These are phyloP conservation scores for Polypedilum pembai DNA, from an alignment of 1,140 invertebrate genomes.

Conservation along the genomic window DNA sequence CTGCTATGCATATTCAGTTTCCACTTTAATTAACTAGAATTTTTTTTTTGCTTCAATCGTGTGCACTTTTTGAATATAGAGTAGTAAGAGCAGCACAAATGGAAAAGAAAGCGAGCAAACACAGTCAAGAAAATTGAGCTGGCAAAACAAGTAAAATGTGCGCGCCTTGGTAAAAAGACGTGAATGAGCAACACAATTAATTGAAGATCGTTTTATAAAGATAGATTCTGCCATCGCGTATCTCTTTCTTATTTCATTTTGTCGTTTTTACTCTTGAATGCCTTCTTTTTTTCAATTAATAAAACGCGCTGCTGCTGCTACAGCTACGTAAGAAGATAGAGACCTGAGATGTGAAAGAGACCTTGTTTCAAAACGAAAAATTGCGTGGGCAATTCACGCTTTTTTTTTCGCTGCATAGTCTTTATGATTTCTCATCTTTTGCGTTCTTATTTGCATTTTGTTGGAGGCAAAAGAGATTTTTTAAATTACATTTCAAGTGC, in stretches of 20 bases:
- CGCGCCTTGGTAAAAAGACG: background rate
- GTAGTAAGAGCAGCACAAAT: background rate
- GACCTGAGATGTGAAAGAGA: background rate
- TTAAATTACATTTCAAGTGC: background rate
- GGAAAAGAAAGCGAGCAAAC: background rate
- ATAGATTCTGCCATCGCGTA: background rate
- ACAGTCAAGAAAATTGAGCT: background rate
- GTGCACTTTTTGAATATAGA: background rate
- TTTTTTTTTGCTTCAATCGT: background rate
- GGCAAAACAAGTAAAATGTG: constrained; percentile 1
- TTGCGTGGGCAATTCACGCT: constrained; percentile 7
- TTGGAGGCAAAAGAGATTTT: background rate
- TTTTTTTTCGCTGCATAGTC: background rate
- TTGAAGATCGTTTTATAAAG: constrained; percentile 24
- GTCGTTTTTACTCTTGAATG: background rate
- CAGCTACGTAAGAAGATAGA: constrained; percentile 4
- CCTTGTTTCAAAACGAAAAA: background rate
- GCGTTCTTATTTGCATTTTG: constrained; percentile 11
- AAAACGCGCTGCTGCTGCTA: background rate
- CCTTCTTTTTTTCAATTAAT: constrained; percentile 26
- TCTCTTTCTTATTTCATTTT: background rate
- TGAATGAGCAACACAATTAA: constrained; percentile 26
- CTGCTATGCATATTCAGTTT: constrained; percentile 21
- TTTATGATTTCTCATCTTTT: constrained; percentile 19
- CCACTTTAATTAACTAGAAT: constrained; percentile 25